These are phyloP conservation scores for Muschampia plurimacula DNA, from an alignment of 2,888 invertebrate genomes.

Conservation along the genomic window DNA sequence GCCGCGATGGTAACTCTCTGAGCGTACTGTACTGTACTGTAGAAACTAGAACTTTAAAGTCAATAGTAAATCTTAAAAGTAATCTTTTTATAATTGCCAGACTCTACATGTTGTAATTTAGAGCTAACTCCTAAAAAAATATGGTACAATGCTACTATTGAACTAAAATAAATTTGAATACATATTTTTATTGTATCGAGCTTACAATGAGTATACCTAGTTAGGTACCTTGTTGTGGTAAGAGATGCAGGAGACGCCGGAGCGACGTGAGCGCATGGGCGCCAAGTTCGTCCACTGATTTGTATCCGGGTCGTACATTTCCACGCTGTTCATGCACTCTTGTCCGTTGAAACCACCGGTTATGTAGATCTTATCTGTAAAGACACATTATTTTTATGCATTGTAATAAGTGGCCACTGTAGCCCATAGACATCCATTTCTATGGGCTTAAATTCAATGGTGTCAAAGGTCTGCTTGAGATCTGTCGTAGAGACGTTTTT, in stretches of 20 bases:
- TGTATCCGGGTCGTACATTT: conserved; percentile 91
- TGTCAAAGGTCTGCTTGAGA: neutral
- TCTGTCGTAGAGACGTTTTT: too few species aligned
- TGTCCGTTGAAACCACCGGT: conserved; percentile 97
- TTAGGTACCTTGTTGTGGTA: conserved; percentile 91
- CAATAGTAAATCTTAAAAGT: too few species aligned
- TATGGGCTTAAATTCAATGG: neutral
- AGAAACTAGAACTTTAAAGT: too few species aligned
- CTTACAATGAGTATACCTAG: conserved; percentile 56
- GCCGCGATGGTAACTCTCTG: too few species aligned
- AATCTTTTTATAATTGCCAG: too few species aligned
- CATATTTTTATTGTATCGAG: neutral
- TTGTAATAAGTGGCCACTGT: neutral
- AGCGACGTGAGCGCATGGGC: conserved; percentile 92
- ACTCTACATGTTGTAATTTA: too few species aligned
- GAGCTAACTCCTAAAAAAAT: too few species aligned
- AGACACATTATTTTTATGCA: neutral
- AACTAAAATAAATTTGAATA: too few species aligned
- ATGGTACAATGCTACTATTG: too few species aligned
- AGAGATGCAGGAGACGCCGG: conserved; percentile 96
- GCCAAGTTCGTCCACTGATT: conserved; percentile 94
- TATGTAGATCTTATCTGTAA: conserved; percentile 90
- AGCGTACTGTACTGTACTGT: too few species aligned
- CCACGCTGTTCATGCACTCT: conserved; percentile 94
- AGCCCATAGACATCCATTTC: too few species aligned